Conservation (phyloP, 1,140 invertebrate species). For the Pachypsylla venusta region DNA sequence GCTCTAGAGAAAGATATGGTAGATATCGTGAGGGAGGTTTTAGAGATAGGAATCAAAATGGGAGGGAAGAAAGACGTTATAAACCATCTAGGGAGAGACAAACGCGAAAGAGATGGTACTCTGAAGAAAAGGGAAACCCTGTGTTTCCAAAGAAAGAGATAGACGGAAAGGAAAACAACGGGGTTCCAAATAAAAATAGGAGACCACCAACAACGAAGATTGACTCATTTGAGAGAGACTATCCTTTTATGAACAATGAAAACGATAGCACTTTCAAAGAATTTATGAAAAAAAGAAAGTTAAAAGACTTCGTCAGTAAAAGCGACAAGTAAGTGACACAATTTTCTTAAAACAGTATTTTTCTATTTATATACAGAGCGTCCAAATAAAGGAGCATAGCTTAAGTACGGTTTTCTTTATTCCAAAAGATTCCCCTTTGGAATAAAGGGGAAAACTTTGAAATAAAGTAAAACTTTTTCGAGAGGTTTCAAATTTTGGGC, state of each 20-base stretch:
- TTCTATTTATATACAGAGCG: too few relatives aligned
- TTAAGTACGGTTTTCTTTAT: too few relatives aligned
- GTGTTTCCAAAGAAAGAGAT: not conserved
- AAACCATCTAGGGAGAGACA: not conserved
- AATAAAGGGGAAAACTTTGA: too few relatives aligned
- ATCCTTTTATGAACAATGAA: not conserved
- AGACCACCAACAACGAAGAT: not conserved
- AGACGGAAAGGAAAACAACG: not conserved
- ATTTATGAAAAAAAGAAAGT: not conserved
- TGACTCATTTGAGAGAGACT: not conserved
- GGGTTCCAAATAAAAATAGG: not conserved
- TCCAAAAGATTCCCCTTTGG: too few relatives aligned
- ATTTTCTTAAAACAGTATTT: too few relatives aligned
- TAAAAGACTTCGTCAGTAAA: not conserved
- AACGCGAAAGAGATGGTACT: conserved; percentile 5
- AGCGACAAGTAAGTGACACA: too few relatives aligned
- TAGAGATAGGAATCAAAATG: not conserved
- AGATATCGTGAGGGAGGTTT: not conserved
- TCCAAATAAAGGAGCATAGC: too few relatives aligned
- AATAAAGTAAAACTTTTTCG: too few relatives aligned
- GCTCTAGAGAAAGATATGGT: not conserved
- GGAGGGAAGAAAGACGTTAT: not conserved
- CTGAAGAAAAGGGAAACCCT: not conserved
- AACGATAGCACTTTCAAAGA: not conserved
- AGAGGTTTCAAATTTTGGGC: too few relatives aligned